phyloP scores from a whole-genome alignment of 2,888 invertebrate species.

The Sussaba pulchella region DNA sequence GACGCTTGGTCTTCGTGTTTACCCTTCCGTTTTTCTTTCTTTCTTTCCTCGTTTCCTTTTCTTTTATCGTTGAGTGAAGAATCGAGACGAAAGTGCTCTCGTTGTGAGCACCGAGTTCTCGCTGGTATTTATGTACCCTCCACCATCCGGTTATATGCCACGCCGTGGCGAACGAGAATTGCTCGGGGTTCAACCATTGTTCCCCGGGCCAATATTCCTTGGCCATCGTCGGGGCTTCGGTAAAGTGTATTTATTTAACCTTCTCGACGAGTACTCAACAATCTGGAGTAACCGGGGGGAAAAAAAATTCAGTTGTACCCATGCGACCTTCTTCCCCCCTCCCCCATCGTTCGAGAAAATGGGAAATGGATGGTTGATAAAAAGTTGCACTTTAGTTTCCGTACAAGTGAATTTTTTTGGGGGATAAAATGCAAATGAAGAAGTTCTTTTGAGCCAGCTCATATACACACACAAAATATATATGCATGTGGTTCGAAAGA shows the following conservation, averaged over 20 bases:
- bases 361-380: too few species aligned
- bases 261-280: conserved; percentile 28
- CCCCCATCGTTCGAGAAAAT: conserved; percentile 2
- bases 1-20: conserved; percentile 53
- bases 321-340: conserved; percentile 7
- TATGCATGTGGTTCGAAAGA: background rate
- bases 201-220: conserved; percentile 58
- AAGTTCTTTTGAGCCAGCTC: too few species aligned
- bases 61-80: background rate
- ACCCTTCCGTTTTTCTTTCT: conserved; percentile 56
- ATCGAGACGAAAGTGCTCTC: too few species aligned
- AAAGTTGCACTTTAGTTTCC: too few species aligned
- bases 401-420: background rate
- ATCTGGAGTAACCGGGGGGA: conserved; percentile 38
- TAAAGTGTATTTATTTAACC: conserved; percentile 44
- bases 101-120: conserved; percentile 35
- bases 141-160: conserved; percentile 30
- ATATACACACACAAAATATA: background rate
- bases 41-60: background rate
- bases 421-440: conserved; percentile 39
- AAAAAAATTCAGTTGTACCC: background rate
- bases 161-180: conserved; percentile 51
- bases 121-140: conserved; percentile 39
- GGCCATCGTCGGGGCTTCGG: conserved; percentile 40
- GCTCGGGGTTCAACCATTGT: conserved; percentile 47